Evolutionary conservation across 2,113 vertebrate genomes (phyloP), one percentile per base, ranked within the genome.

Genomic region (Malurus cyaneus): DNA sequence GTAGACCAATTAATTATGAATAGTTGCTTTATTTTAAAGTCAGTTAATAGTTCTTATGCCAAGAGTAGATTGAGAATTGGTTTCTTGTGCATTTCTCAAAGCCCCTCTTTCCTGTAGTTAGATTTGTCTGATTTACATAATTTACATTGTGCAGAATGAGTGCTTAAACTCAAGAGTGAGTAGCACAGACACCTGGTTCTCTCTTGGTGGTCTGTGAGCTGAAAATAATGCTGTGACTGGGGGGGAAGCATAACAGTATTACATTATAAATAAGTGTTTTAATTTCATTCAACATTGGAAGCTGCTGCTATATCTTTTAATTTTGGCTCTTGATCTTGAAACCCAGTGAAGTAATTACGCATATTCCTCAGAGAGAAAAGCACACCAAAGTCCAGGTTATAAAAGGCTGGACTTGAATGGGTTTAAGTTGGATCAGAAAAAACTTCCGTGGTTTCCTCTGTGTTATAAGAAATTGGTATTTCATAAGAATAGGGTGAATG

Each of bases 371-470:
- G 12, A 69, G 60, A 92, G 53, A 65, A 82, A 80, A 21, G 23
- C 66, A 23, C 41, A 29, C 66, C 14, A 4, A 39, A 86, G 73
- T 91, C 54, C 29, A 28, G 11, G 28, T 94, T 91, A 65, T 85
- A 34, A 64, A 80, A 87, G 34, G 23, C 32, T 14, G 9, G 62
- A 18, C 53, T 94, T 80, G 17, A 89, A 32, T 23, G 34, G 29
- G 6, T 88, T 86, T 86, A 73, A 83, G 8, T 31, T 77, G 61
- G 44, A 62, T 87, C 29, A 69, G 70, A 86, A 94, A 60, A 49
- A 71, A 39, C 9, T 71, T 86, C 12, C 50, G 18, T 86, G 34
- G 13, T 65, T 87, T 89, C 23, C 29, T 82, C 1, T 46, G 6
- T 57, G 32, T 67, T 56, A 0, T 14, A 57, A 74, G 56, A 62